phyloP scores from a whole-genome alignment of 2,888 invertebrate species.

The Lycaena phlaeas region DNA sequence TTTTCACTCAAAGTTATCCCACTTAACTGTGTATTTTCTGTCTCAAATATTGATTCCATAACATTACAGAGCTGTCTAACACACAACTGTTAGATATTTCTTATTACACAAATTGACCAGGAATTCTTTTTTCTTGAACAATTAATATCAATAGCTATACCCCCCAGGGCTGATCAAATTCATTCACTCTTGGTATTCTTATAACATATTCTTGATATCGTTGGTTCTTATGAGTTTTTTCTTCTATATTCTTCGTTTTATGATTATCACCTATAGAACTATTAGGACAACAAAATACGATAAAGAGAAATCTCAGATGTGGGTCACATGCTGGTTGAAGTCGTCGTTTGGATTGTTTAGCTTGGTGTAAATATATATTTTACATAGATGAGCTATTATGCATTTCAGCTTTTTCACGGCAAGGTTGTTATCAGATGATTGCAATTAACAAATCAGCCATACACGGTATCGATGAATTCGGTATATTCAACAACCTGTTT shows the following conservation, averaged over 20 bases:
- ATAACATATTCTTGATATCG: constrained; percentile 32
- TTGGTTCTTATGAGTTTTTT: neutral
- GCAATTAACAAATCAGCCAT: constrained; percentile 18
- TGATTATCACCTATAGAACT: constrained; percentile 26
- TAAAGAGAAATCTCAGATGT: constrained; percentile 69
- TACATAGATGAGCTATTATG: neutral
- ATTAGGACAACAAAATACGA: constrained; percentile 40
- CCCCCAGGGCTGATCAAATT: constrained; percentile 49
- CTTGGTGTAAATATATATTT: constrained; percentile 7
- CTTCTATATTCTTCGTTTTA: constrained; percentile 15
- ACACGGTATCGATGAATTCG: constrained; percentile 60
- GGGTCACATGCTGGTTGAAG: constrained; percentile 70
- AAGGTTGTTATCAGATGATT: constrained; percentile 3
- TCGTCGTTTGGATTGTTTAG: constrained; percentile 37
- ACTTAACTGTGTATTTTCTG: neutral
- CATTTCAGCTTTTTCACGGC: constrained; percentile 5
- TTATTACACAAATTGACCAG: neutral
- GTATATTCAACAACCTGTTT: constrained; percentile 71
- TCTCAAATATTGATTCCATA: neutral
- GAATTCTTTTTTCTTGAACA: neutral
- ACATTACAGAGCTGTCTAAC: neutral
- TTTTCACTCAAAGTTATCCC: neutral
- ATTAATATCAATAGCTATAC: constrained; percentile 29
- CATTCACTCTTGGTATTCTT: constrained; percentile 51
- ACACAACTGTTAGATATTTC: neutral